Percentiles rank a stretch among this genome's conserved stretches.
These are phyloP conservation scores for Orchesella cincta DNA, from an alignment of 1,140 invertebrate genomes.

Conservation along the genomic window DNA sequence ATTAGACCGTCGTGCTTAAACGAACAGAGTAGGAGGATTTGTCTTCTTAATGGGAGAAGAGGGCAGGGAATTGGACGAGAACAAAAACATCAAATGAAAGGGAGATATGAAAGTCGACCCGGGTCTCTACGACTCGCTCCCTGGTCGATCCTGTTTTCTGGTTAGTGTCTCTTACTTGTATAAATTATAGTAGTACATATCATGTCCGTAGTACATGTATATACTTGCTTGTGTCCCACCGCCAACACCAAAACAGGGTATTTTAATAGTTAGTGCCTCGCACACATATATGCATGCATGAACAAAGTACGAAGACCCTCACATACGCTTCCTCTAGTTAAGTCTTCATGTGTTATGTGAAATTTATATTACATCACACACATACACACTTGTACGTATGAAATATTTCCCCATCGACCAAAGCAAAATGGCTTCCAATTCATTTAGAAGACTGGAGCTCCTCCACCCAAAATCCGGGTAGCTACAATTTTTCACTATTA, in stretches of 20 bases:
- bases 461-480: conserved; percentile 12
- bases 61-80: conserved; percentile 22
- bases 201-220: too few species aligned
- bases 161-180: too few species aligned
- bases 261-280: too few species aligned
- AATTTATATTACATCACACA: background rate
- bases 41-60: conserved; percentile 32
- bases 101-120: conserved; percentile 31
- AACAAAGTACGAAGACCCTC: too few species aligned
- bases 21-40: conserved; percentile 7
- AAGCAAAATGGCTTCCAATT: conserved; percentile 50
- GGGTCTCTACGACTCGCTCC: background rate
- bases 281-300: too few species aligned
- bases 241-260: too few species aligned
- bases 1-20: too few species aligned
- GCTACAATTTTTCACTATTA: background rate
- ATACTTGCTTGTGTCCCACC: too few species aligned
- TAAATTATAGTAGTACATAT: too few species aligned
- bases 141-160: background rate
- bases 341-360: too few species aligned
- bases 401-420: background rate
- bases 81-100: conserved; percentile 37
- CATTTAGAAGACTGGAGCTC: conserved; percentile 44
- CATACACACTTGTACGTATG: background rate
- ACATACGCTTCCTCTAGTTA: too few species aligned